phyloP scores from a whole-genome alignment of 2,888 invertebrate species.

The Anaspis maculata region DNA sequence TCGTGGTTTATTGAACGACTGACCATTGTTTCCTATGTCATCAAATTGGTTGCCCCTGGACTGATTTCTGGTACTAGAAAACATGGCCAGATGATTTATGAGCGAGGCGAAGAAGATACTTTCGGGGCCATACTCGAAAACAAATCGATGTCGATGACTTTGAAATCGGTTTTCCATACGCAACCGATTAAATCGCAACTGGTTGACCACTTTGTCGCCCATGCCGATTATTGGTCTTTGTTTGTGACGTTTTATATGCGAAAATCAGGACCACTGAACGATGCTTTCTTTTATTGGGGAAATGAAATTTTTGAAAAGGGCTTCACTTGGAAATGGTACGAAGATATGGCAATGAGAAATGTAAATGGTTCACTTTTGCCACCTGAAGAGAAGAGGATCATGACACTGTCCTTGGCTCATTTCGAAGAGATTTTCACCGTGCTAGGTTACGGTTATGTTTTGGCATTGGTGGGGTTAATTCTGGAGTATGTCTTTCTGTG shows the following conservation, averaged over 20 bases:
- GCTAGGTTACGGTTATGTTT: slow-evolving; percentile 11
- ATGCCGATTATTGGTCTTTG: neutral
- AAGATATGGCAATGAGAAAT: slow-evolving; percentile 12
- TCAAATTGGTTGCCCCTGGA: too few relatives aligned
- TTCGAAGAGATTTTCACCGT: slow-evolving; percentile 17
- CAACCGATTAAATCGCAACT: neutral
- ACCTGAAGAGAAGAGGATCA: neutral
- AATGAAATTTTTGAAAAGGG: slow-evolving; percentile 20
- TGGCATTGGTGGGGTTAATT: slow-evolving; percentile 2
- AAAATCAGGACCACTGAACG: slow-evolving; percentile 14
- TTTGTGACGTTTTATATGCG: slow-evolving; percentile 2
- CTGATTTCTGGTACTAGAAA: too few relatives aligned
- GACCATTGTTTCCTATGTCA: neutral
- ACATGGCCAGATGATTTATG: neutral
- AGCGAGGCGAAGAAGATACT: neutral
- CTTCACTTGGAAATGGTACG: slow-evolving; percentile 19
- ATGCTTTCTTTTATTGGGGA: slow-evolving; percentile 17
- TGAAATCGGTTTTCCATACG: neutral
- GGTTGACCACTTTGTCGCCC: neutral
- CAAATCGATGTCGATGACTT: neutral
- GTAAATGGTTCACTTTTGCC: slow-evolving; percentile 2
- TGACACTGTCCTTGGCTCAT: slow-evolving; percentile 13
- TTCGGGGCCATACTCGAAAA: neutral
- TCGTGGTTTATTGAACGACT: neutral
- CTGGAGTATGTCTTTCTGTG: neutral